These are phyloP conservation scores for Thymelicus lineola DNA, from an alignment of 2,888 invertebrate species.

Conservation along the genomic window DNA sequence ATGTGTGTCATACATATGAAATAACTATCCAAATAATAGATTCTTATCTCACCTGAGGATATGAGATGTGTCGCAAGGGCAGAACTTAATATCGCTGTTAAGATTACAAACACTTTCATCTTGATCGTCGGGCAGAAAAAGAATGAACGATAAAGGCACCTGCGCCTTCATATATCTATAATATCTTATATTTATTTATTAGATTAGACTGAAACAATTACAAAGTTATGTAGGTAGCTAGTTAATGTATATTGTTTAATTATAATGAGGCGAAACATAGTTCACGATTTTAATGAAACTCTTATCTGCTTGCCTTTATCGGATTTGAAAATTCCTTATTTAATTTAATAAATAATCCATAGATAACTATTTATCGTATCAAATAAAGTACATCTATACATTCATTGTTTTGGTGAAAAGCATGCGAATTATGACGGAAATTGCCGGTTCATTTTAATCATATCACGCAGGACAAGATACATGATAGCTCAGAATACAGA, in stretches of 20 bases:
- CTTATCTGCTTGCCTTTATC: constrained; percentile 20
- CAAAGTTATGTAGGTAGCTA: background rate
- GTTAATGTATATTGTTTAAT: constrained; percentile 8
- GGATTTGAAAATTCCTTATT: constrained; percentile 13
- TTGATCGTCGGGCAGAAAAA: constrained; percentile 46
- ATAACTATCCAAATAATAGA: background rate
- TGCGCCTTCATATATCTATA: constrained; percentile 51
- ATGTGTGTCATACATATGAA: too few relatives aligned
- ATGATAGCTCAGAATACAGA: too few relatives aligned
- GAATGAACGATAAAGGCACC: constrained; percentile 51
- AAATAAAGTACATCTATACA: background rate
- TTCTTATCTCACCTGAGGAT: constrained; percentile 59
- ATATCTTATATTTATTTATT: background rate
- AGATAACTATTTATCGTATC: background rate
- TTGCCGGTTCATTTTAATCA: too few relatives aligned
- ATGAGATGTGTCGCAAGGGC: constrained; percentile 57
- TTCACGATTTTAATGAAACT: background rate
- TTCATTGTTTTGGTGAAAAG: background rate
- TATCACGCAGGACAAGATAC: too few relatives aligned
- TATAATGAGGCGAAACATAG: constrained; percentile 1
- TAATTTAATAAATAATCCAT: background rate
- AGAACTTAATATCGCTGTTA: constrained; percentile 54
- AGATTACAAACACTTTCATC: constrained; percentile 61
- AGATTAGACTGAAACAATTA: constrained; percentile 7
- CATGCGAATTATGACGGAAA: background rate